Conservation (phyloP, 37 sponge, comb jelly and placozoan species). For the Aphrocallistes beatrix region DNA sequence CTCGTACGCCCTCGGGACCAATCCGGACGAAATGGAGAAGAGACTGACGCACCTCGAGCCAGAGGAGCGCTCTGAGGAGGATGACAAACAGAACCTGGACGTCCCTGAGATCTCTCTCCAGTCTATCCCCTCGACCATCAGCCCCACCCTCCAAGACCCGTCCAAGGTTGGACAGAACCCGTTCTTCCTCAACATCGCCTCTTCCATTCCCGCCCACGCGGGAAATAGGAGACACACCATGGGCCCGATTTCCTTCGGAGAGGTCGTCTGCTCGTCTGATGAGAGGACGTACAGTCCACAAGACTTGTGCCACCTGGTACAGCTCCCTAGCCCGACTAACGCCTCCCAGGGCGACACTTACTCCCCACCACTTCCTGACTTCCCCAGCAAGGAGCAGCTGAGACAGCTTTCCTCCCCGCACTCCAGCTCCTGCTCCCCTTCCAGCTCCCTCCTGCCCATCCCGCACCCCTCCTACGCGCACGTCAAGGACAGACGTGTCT, state of each 20-base stretch:
- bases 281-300: neutral
- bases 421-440: conserved; percentile 5
- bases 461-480: neutral
- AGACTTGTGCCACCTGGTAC: neutral
- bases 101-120: conserved; percentile 9
- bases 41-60: neutral
- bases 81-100: neutral
- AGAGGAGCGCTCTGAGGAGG: neutral
- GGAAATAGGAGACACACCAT: neutral
- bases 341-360: neutral
- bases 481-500: neutral
- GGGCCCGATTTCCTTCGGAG: neutral
- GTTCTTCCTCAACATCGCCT: neutral
- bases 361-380: neutral
- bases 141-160: neutral
- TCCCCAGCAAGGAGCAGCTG: neutral
- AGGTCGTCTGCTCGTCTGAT: neutral
- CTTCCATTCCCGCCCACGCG: neutral
- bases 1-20: neutral
- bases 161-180: neutral
- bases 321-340: neutral
- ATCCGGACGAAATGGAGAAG: neutral
- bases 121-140: neutral
- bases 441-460: neutral
- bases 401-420: neutral